A percentile compares a stretch with the other conserved stretches of the same genome.
Conservation (phyloP, 1,140 invertebrate genomes). For the Cepaea nemoralis region DNA sequence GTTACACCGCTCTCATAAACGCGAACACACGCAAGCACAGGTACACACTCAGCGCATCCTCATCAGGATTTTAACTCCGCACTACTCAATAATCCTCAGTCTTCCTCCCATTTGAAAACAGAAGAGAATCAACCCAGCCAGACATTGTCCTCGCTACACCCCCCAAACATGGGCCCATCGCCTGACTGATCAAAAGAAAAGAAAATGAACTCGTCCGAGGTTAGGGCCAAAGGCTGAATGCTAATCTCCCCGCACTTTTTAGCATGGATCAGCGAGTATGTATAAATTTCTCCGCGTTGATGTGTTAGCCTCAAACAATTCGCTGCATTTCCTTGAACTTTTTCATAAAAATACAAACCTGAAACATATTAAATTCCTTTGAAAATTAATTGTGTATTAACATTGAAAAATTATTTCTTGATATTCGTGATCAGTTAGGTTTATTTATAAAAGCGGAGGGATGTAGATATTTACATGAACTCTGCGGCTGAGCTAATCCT, state of each 20-base stretch:
- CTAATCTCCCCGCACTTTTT: constrained; percentile 42
- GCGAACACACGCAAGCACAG: too few species aligned
- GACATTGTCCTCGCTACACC: neutral
- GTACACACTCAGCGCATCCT: too few species aligned
- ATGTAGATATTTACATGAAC: constrained; percentile 39
- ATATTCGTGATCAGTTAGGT: neutral
- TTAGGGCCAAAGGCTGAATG: constrained; percentile 44
- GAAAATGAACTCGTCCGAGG: constrained; percentile 40
- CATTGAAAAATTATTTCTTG: neutral
- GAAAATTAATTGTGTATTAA: too few species aligned
- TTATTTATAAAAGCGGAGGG: constrained; percentile 22
- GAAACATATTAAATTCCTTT: too few species aligned
- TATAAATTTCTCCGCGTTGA: constrained; percentile 35
- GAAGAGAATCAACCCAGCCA: too few species aligned
- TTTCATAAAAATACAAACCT: too few species aligned
- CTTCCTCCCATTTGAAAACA: too few species aligned
- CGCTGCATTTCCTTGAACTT: too few species aligned
- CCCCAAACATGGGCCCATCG: constrained; percentile 16
- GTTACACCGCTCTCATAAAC: too few species aligned
- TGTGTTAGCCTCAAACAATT: neutral
- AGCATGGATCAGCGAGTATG: constrained; percentile 36
- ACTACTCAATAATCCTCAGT: too few species aligned
- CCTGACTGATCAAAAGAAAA: constrained; percentile 33
- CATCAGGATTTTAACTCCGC: too few species aligned
- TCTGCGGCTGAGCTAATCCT: constrained; percentile 37